Evolutionary conservation across 2,797 vertebrate genomes (phyloP), one percentile per base, ranked within the genome.

Genomic region (Acanthurus leucopareius): DNA sequence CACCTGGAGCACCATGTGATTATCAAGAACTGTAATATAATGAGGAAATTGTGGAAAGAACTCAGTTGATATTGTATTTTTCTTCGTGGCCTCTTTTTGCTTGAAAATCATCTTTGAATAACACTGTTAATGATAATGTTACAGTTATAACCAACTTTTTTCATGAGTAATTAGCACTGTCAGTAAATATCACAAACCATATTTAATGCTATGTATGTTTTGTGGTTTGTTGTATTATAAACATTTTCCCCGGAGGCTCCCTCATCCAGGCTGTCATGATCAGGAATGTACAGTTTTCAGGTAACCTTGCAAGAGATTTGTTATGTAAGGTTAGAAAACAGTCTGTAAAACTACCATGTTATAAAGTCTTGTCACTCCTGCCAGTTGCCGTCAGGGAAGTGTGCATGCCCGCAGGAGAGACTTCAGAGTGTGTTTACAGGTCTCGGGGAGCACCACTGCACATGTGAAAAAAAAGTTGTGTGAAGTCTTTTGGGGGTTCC

Each of bases 1-100:
- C 73, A 78, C 40, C 44, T 47, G 69, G 57, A 69, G 54, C 28
- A 5, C 42, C 25, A 45, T 20, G 32, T 60, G 61, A 45, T 66
- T 61, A 45, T 75, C 48, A 44, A 45, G 11, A 56, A 20, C 13
- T 62, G 53, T 63, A 71, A 62, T 81, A 69, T 77, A 58, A 22
- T 64, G 10, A 32, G 10, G 52, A 8, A 10, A 5, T 45, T 45
- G 38, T 44, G 44, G 78, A 72, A 73, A 11, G 9, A 63, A 52
- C 19, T 28, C 6, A 25, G 7, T 63, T 28, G 9, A 17, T 9
- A 22, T 17, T 19, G n/a, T 14, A 28, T 32, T 42, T 4, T 22
- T 67, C 25, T 52, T 42, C 49, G 67, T 17, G 32, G 25, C 28
- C 16, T 54, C 10, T n/a, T 54, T 70, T 14, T 9, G 11, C 10